Conservation (phyloP, 2,888 invertebrate species). For the Drosophila kambysellisi region DNA sequence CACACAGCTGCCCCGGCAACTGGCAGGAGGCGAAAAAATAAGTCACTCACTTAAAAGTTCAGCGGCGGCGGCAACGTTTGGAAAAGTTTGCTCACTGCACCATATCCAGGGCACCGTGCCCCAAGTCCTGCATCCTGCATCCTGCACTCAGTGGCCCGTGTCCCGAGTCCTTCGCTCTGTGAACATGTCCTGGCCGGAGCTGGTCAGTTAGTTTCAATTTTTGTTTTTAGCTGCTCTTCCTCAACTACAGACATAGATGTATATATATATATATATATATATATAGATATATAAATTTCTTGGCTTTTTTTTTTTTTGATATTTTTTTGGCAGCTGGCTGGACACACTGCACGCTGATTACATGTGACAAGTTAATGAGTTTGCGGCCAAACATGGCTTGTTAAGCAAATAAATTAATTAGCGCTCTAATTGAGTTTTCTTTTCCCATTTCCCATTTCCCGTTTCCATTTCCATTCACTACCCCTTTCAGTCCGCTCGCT, state of each 20-base stretch:
- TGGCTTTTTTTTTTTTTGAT: conserved; percentile 1
- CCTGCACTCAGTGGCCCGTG: conserved; percentile 25
- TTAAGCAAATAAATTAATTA: conserved; percentile 80
- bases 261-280: not conserved
- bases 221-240: conserved; percentile 59
- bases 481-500: not conserved
- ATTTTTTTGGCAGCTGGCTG: conserved; percentile 28
- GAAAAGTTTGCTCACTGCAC: conserved; percentile 69
- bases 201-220: conserved; percentile 78
- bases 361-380: conserved; percentile 80
- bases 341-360: conserved; percentile 72
- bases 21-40: conserved; percentile 64
- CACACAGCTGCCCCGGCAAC: conserved; percentile 51
- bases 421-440: conserved; percentile 76
- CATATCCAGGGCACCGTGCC: conserved; percentile 36
- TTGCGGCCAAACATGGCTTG: conserved; percentile 80
- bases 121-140: not conserved
- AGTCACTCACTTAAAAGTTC: conserved; percentile 81
- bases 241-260: not conserved
- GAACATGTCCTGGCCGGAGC: conserved; percentile 34
- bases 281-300: conserved; percentile 2
- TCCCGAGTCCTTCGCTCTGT: conserved; percentile 1
- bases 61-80: conserved; percentile 67
- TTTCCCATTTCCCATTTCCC: not conserved
- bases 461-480: not conserved